phyloP scores from a whole-genome alignment of 2,797 vertebrate genomes.

The Acropternis orthonyx region DNA sequence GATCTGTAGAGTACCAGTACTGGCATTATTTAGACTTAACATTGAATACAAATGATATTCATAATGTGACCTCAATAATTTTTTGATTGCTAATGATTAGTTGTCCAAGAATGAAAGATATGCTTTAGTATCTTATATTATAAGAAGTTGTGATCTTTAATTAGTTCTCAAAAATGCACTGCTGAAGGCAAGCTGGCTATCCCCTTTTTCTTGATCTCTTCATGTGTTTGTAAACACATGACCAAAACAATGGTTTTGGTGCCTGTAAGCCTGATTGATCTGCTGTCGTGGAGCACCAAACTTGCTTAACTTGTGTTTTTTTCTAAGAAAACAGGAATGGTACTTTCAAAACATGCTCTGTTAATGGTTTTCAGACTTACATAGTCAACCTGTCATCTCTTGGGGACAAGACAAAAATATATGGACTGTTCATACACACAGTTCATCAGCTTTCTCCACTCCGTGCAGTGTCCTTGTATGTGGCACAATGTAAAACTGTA shows the following conservation, averaged over 20 bases:
- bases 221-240: fast-evolving
- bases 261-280: not conserved
- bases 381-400: not conserved
- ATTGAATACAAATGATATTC: not conserved
- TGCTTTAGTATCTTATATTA: not conserved
- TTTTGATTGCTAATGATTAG: not conserved
- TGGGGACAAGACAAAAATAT: not conserved
- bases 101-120: not conserved
- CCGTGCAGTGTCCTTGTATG: not conserved
- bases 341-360: not conserved
- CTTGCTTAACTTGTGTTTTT: not conserved
- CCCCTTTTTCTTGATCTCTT: not conserved
- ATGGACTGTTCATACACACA: not conserved
- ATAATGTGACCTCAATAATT: not conserved
- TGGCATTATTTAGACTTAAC: not conserved
- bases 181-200: not conserved
- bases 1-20: not conserved
- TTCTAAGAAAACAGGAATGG: not conserved
- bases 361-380: not conserved
- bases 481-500: not conserved
- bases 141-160: not conserved
- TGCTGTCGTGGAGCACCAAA: not conserved
- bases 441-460: not conserved
- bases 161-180: not conserved
- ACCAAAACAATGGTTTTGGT: not conserved